A percentile compares a stretch with the other conserved stretches of the same genome.
Evolutionary conservation across 2,113 vertebrate genomes (phyloP).

Genomic region (Axis porcinus): DNA sequence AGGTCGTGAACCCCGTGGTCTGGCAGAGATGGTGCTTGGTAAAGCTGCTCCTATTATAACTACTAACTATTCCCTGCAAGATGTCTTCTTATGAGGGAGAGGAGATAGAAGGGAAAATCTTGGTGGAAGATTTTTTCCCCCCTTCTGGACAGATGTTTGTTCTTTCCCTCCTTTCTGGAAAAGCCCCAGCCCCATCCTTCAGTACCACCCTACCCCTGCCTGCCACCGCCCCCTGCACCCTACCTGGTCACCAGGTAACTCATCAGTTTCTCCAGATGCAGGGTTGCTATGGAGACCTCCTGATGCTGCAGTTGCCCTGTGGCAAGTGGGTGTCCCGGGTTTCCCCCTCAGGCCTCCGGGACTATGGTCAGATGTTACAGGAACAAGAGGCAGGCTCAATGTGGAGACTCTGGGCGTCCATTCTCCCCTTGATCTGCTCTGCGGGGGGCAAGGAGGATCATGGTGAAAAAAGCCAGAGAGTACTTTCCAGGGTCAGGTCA

Average conservation of each 20-base stretch:
- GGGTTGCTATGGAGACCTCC: background rate
- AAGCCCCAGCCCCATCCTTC: background rate
- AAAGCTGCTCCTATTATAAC: background rate
- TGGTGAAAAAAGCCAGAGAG: fast-evolving
- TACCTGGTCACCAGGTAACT: background rate
- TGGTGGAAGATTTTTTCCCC: background rate
- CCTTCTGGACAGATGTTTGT: background rate
- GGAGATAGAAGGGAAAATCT: background rate
- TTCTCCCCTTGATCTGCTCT: background rate
- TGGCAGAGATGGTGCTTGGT: background rate
- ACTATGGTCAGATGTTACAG: no score
- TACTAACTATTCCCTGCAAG: background rate
- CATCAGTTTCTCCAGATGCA: background rate
- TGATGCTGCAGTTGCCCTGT: background rate
- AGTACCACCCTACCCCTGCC: background rate
- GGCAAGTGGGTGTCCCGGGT: background rate
- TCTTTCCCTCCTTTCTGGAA: background rate
- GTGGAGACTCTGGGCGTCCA: background rate
- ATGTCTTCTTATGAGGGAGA: background rate
- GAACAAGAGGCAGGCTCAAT: background rate
- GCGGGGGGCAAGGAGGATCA: fast-evolving
- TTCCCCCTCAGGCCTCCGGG: background rate
- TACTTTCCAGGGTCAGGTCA: background rate
- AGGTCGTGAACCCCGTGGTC: background rate
- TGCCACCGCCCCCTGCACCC: background rate